Evolutionary conservation across 2,888 invertebrate genomes (phyloP).

Genomic region (Octonoba sinensis): DNA sequence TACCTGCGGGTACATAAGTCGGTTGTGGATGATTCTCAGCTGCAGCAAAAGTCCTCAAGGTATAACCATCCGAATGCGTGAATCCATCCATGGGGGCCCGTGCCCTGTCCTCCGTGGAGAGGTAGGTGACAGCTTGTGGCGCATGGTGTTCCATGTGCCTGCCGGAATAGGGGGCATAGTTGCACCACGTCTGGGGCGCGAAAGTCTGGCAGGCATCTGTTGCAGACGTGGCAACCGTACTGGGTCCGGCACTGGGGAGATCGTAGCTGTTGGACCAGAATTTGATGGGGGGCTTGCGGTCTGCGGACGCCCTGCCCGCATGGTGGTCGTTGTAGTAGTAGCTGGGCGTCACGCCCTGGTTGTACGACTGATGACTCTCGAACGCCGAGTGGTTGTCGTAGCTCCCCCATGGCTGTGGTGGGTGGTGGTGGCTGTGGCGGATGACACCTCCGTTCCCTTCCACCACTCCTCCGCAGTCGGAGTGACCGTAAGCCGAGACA

Average conservation of each 20-base stretch:
- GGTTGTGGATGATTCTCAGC: slow-evolving; percentile 58
- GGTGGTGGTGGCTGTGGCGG: slow-evolving; percentile 47
- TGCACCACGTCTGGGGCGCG: slow-evolving; percentile 65
- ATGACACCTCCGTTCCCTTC: slow-evolving; percentile 46
- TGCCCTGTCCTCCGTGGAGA: slow-evolving; percentile 52
- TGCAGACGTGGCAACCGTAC: slow-evolving; percentile 36
- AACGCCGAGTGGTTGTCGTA: slow-evolving; percentile 63
- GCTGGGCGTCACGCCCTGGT: slow-evolving; percentile 49
- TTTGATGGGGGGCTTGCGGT: slow-evolving; percentile 59
- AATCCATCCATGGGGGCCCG: slow-evolving; percentile 63
- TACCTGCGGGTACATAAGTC: slow-evolving; percentile 62
- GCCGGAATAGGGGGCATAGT: slow-evolving; percentile 64
- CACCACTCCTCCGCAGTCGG: slow-evolving; percentile 61
- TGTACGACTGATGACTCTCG: slow-evolving; percentile 60
- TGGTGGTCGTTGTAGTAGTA: slow-evolving; percentile 61
- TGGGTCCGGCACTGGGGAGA: slow-evolving; percentile 51
- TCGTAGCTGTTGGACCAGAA: slow-evolving; percentile 65
- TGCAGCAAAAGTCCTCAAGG: slow-evolving; percentile 57
- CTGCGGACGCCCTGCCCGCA: slow-evolving; percentile 3
- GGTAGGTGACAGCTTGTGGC: slow-evolving; percentile 57
- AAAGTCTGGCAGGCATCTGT: slow-evolving; percentile 64
- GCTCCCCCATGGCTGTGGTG: slow-evolving; percentile 41
- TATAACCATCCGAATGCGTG: slow-evolving; percentile 60
- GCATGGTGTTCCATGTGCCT: slow-evolving; percentile 64
- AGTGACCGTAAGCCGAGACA: slow-evolving; percentile 56